A percentile compares a stretch with the other conserved stretches of the same genome.
Evolutionary conservation across 2,797 vertebrate species (phyloP).

Genomic region (Enteromius trimaculatus): DNA sequence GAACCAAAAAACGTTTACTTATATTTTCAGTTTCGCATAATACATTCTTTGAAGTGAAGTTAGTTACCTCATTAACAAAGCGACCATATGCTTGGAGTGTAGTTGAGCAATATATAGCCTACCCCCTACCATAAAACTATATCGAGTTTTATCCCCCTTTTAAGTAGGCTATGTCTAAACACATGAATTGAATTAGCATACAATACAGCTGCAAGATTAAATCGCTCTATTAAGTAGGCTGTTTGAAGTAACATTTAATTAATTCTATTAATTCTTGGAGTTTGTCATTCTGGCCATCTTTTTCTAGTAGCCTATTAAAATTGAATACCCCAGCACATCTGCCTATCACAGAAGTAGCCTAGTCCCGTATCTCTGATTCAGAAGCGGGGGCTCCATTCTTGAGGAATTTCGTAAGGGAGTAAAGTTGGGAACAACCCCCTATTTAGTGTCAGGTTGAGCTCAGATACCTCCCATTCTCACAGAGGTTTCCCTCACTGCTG

Average conservation of each 20-base stretch:
- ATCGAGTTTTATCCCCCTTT: too few species aligned
- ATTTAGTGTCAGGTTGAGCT: conserved; percentile 92
- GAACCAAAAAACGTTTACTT: not conserved
- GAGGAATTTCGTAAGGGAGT: conserved; percentile 88
- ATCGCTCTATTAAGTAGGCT: not conserved
- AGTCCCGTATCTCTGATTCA: conserved; percentile 55
- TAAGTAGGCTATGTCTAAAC: not conserved
- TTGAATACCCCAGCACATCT: not conserved
- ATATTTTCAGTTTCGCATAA: not conserved
- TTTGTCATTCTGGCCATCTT: not conserved
- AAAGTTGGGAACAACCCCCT: conserved; percentile 91
- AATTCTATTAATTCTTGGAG: not conserved
- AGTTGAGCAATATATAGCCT: too few species aligned
- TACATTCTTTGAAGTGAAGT: not conserved
- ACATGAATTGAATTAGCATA: not conserved
- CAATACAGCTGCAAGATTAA: not conserved
- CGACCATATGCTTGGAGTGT: not conserved
- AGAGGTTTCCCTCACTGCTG: conserved; percentile 82
- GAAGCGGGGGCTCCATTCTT: conserved; percentile 81
- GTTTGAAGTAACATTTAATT: not conserved
- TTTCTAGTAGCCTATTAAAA: not conserved
- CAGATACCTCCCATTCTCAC: conserved; percentile 91
- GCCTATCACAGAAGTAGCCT: not conserved
- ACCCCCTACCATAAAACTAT: not conserved
- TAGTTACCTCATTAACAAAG: not conserved